Conservation (phyloP, 92 coral and sea anemone species). For the Phenganax marumi region DNA sequence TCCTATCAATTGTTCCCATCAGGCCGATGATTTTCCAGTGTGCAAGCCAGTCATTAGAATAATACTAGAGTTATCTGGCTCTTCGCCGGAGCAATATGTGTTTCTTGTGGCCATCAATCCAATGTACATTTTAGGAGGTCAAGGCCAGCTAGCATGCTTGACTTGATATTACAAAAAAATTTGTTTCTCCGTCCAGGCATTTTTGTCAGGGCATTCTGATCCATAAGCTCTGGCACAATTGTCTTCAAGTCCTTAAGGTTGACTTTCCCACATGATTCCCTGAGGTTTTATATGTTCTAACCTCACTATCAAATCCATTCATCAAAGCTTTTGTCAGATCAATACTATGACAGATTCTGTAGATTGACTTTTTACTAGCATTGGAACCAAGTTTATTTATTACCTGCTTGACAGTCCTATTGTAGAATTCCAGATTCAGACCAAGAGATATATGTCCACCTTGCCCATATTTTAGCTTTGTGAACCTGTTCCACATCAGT, state of each 20-base stretch:
- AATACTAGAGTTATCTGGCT: not conserved
- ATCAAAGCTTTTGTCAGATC: constrained; percentile 10
- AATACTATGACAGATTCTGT: constrained; percentile 6
- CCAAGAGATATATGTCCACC: constrained; percentile 12
- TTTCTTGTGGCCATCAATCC: not conserved
- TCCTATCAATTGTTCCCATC: too few relatives aligned
- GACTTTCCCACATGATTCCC: constrained; percentile 9
- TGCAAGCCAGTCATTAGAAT: not conserved
- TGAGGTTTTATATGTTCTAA: not conserved
- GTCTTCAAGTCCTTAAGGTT: constrained; percentile 3
- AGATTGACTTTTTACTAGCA: constrained; percentile 7
- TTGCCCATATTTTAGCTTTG: constrained; percentile 6
- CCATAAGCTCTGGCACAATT: not conserved
- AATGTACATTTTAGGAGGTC: constrained; percentile 1
- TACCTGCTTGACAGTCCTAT: constrained; percentile 10
- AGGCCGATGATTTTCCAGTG: not conserved
- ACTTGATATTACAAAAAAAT: not conserved
- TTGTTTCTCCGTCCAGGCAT: not conserved
- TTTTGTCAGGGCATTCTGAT: not conserved
- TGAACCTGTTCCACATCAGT: constrained; percentile 34
- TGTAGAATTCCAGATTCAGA: constrained; percentile 26
- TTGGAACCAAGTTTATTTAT: constrained; percentile 7
- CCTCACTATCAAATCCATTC: not conserved
- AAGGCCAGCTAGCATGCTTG: constrained; percentile 3
- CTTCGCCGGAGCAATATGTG: not conserved